Evolutionary conservation across 35 echinoderm and acorn worm genomes (phyloP).

Genomic region (Stichopus chloronotus): DNA sequence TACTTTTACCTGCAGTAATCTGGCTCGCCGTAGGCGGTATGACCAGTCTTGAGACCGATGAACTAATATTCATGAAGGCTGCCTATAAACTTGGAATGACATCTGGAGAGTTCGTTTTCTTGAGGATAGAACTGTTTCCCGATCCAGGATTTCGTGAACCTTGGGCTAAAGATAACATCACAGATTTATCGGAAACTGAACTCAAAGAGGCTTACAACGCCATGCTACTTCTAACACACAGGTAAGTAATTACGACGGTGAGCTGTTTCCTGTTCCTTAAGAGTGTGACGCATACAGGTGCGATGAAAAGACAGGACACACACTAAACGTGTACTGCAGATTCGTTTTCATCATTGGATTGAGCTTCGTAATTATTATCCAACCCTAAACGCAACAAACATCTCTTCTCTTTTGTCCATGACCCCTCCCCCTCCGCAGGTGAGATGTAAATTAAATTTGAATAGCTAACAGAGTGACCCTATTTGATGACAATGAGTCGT

Average conservation of each 20-base stretch:
- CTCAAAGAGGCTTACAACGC: conserved; percentile 68
- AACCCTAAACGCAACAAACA: too few relatives aligned
- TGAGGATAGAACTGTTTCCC: conserved; percentile 74
- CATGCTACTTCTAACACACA: conserved; percentile 77
- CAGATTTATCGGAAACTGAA: background rate
- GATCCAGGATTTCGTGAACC: conserved; percentile 68
- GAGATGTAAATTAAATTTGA: too few relatives aligned
- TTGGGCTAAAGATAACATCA: conserved; percentile 37
- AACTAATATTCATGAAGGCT: conserved; percentile 78
- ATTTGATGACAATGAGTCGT: too few relatives aligned
- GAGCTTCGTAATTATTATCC: too few relatives aligned
- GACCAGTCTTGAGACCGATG: conserved; percentile 69
- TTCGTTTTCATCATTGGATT: too few relatives aligned
- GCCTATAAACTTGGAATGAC: conserved; percentile 72
- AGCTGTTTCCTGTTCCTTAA: too few relatives aligned
- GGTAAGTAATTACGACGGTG: conserved; percentile 25
- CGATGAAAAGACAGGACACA: too few relatives aligned
- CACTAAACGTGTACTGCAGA: too few relatives aligned
- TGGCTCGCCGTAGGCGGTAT: conserved; percentile 82
- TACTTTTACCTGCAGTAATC: conserved; percentile 65
- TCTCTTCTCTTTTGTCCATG: too few relatives aligned
- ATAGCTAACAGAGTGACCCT: too few relatives aligned
- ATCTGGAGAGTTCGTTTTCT: conserved; percentile 69
- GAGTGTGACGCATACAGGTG: too few relatives aligned
- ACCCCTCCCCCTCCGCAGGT: too few relatives aligned